Evolutionary conservation across 1,140 invertebrate species (phyloP).

Genomic region (Nebria ingens): DNA sequence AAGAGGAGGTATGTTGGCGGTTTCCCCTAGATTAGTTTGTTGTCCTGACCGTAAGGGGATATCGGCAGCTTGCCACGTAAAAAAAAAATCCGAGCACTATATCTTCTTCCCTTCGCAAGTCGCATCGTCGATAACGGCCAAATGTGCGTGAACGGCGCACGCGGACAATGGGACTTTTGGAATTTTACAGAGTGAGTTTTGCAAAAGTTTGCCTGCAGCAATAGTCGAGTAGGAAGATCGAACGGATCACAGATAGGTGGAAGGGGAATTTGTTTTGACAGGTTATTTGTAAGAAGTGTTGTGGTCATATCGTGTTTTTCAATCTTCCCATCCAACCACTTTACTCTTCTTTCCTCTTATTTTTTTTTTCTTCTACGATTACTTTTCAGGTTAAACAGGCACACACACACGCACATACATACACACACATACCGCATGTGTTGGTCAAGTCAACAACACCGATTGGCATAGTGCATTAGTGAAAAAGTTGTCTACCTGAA

Average conservation of each 20-base stretch:
- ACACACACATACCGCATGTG: too few relatives aligned
- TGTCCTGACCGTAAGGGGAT: neutral
- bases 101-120: neutral
- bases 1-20: neutral
- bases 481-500: too few relatives aligned
- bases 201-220: neutral
- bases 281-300: neutral
- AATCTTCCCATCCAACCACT: too few relatives aligned
- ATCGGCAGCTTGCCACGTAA: too few relatives aligned
- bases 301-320: neutral
- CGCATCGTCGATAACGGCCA: neutral
- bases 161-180: too few relatives aligned
- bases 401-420: too few relatives aligned
- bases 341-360: too few relatives aligned
- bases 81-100: neutral
- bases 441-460: too few relatives aligned
- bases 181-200: neutral
- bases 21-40: neutral
- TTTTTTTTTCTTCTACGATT: too few relatives aligned
- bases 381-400: too few relatives aligned
- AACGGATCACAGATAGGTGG: neutral
- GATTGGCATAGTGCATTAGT: too few relatives aligned
- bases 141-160: too few relatives aligned
- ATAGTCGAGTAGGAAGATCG: neutral
- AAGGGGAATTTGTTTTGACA: neutral